phyloP scores from a whole-genome alignment of 2,888 invertebrate species.

The Hypomecis atomaria region DNA sequence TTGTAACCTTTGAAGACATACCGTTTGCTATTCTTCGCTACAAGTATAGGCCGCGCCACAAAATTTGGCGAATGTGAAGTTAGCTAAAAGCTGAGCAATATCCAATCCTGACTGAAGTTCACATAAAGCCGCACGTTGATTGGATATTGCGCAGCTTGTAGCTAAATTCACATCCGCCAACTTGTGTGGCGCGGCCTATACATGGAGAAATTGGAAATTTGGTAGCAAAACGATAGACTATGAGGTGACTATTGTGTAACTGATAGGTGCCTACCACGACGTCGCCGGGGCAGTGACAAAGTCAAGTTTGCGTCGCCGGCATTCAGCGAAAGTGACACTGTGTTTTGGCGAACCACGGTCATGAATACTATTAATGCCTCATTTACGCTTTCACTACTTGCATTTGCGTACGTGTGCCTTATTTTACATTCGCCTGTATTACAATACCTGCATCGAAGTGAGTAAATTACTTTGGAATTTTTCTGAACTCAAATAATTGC shows the following conservation, averaged over 20 bases:
- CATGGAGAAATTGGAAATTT: constrained; percentile 18
- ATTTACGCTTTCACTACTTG: constrained; percentile 71
- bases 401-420: constrained; percentile 28
- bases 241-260: constrained; percentile 37
- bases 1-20: constrained; percentile 9
- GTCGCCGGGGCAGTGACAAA: constrained; percentile 46
- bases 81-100: no score
- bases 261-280: constrained; percentile 21
- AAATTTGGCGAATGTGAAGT: no score
- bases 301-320: constrained; percentile 56
- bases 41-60: no score
- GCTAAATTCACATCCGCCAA: no score
- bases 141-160: no score
- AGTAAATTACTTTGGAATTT: background rate
- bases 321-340: constrained; percentile 75
- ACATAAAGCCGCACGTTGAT: no score
- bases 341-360: constrained; percentile 63
- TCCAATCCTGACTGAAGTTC: no score
- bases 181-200: no score
- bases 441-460: constrained; percentile 10
- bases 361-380: constrained; percentile 70
- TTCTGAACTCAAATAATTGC: background rate
- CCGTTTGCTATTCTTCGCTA: constrained; percentile 2
- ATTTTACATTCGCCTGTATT: constrained; percentile 25
- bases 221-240: constrained; percentile 3